Conservation (phyloP, 2,113 vertebrate genomes). For the Patagioenas fasciata region DNA sequence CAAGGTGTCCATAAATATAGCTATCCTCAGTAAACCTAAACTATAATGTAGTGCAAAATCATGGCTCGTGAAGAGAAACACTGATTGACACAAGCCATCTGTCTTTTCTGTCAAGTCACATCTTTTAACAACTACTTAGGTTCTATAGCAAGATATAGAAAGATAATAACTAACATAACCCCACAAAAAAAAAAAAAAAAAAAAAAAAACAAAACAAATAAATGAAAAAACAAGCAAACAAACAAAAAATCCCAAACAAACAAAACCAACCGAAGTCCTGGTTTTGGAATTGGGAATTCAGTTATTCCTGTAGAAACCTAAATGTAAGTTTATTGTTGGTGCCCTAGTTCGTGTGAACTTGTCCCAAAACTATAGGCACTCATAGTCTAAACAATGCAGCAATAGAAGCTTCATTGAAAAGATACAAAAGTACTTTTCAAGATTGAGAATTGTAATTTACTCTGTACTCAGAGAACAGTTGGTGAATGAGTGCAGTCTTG, state of each 20-base stretch:
- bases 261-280: not conserved
- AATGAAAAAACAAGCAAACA: not conserved
- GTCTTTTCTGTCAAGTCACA: not conserved
- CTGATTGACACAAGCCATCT: not conserved
- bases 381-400: not conserved
- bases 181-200: too few relatives aligned
- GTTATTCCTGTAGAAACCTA: not conserved
- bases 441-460: not conserved
- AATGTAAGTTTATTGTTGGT: not conserved
- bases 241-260: too few relatives aligned
- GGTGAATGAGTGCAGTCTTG: not conserved
- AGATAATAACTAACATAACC: not conserved
- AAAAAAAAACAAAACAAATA: too few relatives aligned
- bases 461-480: not conserved
- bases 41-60: not conserved
- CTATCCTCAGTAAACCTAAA: not conserved
- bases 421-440: not conserved
- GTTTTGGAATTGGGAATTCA: not conserved
- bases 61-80: not conserved
- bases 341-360: not conserved
- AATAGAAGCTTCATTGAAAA: not conserved
- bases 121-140: not conserved
- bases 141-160: not conserved
- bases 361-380: not conserved
- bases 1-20: not conserved